Percentiles rank a stretch among this genome's conserved stretches.
Evolutionary conservation across 2,797 vertebrate genomes (phyloP).

Genomic region (Huso huso): DNA sequence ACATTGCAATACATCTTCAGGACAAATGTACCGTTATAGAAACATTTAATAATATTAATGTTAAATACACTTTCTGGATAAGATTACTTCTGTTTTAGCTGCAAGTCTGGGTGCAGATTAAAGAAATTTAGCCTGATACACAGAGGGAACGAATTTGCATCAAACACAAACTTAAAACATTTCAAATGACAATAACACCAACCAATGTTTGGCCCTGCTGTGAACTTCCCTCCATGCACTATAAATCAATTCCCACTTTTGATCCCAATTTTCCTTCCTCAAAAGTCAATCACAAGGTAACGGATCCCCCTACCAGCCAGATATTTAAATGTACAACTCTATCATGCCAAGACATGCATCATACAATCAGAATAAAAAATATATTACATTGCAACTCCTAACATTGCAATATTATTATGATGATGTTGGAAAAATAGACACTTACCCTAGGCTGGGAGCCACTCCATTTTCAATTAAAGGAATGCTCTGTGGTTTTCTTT

Average conservation of each 20-base stretch:
- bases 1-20: too few species aligned
- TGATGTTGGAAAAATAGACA: constrained; percentile 7
- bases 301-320: background rate
- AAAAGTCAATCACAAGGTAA: background rate
- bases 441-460: constrained; percentile 79
- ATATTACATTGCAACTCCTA: background rate
- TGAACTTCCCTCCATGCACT: background rate
- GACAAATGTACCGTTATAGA: too few species aligned
- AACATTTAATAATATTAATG: too few species aligned
- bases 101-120: too few species aligned
- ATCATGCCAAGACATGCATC: background rate
- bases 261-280: background rate
- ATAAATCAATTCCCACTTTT: constrained; percentile 11
- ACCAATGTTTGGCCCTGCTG: background rate
- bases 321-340: background rate
- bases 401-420: background rate
- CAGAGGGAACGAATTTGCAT: too few species aligned
- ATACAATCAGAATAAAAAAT: background rate
- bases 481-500: constrained; percentile 48
- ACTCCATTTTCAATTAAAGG: constrained; percentile 75
- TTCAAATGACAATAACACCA: background rate
- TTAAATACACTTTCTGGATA: too few species aligned
- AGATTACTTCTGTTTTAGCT: too few species aligned
- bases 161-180: background rate
- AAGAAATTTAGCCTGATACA: too few species aligned